phyloP scores from a whole-genome alignment of 2,797 vertebrate genomes.

The Pipistrellus pipistrellus region DNA sequence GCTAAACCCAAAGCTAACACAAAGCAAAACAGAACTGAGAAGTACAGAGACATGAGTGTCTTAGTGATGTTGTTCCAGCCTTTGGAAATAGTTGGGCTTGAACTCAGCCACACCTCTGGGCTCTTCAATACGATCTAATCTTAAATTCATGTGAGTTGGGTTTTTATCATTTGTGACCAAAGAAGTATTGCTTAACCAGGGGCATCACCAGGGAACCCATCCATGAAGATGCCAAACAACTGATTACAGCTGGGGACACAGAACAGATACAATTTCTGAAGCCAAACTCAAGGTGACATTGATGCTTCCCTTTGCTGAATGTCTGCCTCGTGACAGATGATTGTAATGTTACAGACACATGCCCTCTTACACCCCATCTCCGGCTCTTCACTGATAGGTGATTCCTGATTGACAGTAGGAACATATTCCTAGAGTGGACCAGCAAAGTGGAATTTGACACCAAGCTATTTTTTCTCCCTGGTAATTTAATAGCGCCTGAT shows the following conservation, averaged over 20 bases:
- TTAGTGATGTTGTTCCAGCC: neutral
- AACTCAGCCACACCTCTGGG: slow-evolving; percentile 33
- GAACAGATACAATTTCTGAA: slow-evolving; percentile 64
- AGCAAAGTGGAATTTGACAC: slow-evolving; percentile 77
- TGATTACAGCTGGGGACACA: slow-evolving; percentile 34
- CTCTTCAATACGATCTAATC: slow-evolving; percentile 59
- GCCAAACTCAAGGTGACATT: slow-evolving; percentile 77
- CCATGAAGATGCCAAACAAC: slow-evolving; percentile 59
- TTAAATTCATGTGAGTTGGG: slow-evolving; percentile 47
- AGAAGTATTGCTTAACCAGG: slow-evolving; percentile 50
- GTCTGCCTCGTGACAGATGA: slow-evolving; percentile 74
- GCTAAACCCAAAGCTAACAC: neutral
- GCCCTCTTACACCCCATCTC: slow-evolving; percentile 63
- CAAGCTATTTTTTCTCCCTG: slow-evolving; percentile 72
- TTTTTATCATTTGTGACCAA: slow-evolving; percentile 69
- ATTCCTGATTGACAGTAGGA: slow-evolving; percentile 74
- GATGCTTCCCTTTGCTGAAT: slow-evolving; percentile 68
- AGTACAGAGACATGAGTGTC: neutral
- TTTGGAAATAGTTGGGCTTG: neutral
- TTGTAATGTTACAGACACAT: slow-evolving; percentile 69
- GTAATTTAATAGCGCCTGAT: slow-evolving; percentile 72
- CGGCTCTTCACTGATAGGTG: slow-evolving; percentile 66
- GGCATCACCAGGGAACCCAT: slow-evolving; percentile 10
- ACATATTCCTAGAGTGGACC: slow-evolving; percentile 73
- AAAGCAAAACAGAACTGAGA: neutral